Percentiles rank a stretch among this genome's conserved stretches.
phyloP scores from a whole-genome alignment of 1,140 invertebrate genomes.

The Microvelia longipes region DNA sequence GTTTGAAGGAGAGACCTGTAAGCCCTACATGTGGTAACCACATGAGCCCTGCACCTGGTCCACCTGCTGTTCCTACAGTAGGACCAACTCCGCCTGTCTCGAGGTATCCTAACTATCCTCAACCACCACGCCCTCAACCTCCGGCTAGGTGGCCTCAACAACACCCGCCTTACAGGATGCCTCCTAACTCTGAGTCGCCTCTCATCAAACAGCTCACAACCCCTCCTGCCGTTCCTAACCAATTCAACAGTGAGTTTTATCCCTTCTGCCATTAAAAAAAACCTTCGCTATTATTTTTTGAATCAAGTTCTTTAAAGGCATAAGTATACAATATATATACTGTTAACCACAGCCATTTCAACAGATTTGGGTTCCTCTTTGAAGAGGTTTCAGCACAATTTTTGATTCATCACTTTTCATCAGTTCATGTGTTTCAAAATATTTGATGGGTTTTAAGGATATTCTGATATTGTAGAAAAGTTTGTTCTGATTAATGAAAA shows the following conservation, averaged over 20 bases:
- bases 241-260: slow-evolving; percentile 32
- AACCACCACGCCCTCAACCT: neutral
- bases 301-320: too few relatives aligned
- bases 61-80: neutral
- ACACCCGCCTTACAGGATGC: slow-evolving; percentile 15
- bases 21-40: slow-evolving; percentile 40
- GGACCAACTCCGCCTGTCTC: neutral
- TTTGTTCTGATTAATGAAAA: too few relatives aligned
- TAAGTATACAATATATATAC: too few relatives aligned
- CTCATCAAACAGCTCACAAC: slow-evolving; percentile 52
- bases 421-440: too few relatives aligned
- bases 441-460: too few relatives aligned
- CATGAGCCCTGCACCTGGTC: slow-evolving; percentile 26
- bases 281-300: slow-evolving; percentile 11
- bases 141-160: slow-evolving; percentile 14
- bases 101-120: neutral
- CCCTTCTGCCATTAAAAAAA: neutral
- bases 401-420: too few relatives aligned
- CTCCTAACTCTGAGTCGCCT: slow-evolving; percentile 32
- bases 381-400: too few relatives aligned
- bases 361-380: too few relatives aligned
- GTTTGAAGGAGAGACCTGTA: slow-evolving; percentile 62
- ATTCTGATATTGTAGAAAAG: too few relatives aligned
- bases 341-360: too few relatives aligned
- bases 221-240: slow-evolving; percentile 38